Evolutionary conservation across 1,140 invertebrate genomes (phyloP), one percentile per base, ranked within the genome.

Genomic region (Whitmania pigra): DNA sequence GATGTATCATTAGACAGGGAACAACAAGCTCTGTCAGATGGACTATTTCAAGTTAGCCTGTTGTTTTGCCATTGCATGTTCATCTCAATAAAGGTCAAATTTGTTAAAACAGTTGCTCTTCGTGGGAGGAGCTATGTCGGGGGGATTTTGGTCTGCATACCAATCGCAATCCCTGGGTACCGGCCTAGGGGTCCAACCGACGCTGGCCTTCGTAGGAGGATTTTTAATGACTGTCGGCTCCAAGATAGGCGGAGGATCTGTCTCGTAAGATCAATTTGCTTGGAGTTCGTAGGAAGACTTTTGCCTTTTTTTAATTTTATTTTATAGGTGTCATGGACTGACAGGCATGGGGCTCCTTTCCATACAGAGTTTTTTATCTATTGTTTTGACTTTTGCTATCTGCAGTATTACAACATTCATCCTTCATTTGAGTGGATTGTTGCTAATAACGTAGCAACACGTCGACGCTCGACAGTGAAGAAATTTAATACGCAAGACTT

Each of bases 291-390:
- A 3, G 53, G 40, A 15, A 53, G 27, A 25, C 53, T 2, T 36
- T 63, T 71, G 57, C 22, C 6, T 36, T 25, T 40, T 40, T 53
- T n/a, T 6, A 40, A 36, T 15, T 55, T 25, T 63, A 5, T n/a
- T 71, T 55, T 15, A 69, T 60, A 77, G 77, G 74, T 75, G 75
- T 29, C 77, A 77, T 75, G 77, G 77, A 11, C 49, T 77, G 17
- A 76, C 77, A 70, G 77, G 77, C 9, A 73, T 77, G 40, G 75
- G 75, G 17, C 36, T 75, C 0, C 63, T 77, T 6, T 74, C 73
- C 22, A 73, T 75, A 27, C 54, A 76, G 66, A 77, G 76, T 17
- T 75, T 77, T 68, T 54, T 69, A 4, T 67, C 73, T 2, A 74
- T 76, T 13, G 20, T 71, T 11, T 60, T 69, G 22, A 73, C 75